A percentile compares a stretch with the other conserved stretches of the same genome.
These are phyloP conservation scores for Myripristis jacobus DNA, from an alignment of 2,797 vertebrate genomes.

Conservation along the genomic window DNA sequence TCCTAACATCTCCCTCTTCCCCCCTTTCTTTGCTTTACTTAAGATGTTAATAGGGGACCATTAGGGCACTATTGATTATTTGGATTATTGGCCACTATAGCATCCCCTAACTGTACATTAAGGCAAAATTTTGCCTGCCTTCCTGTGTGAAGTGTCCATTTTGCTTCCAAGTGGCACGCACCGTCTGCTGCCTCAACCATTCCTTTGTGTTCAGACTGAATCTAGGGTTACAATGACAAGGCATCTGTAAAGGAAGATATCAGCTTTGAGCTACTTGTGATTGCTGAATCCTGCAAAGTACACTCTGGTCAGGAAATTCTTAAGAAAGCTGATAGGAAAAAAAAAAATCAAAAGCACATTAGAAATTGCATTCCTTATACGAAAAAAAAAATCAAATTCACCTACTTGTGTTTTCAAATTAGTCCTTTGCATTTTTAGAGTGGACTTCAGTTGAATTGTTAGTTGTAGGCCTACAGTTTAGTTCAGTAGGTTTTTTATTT, in stretches of 20 bases:
- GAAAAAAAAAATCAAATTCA: neutral
- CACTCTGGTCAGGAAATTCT: neutral
- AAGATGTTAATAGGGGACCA: conserved; percentile 6
- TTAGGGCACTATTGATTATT: conserved; percentile 39
- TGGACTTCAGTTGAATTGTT: neutral
- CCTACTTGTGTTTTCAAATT: neutral
- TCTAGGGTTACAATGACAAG: too few relatives aligned
- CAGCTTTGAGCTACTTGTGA: neutral
- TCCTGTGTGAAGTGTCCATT: conserved; percentile 5
- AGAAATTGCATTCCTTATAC: neutral
- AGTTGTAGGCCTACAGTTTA: too few relatives aligned
- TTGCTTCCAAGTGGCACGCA: too few relatives aligned
- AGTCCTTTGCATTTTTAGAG: too few relatives aligned
- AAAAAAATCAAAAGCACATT: neutral
- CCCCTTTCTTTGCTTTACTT: neutral
- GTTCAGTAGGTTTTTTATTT: too few relatives aligned
- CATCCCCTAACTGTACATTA: neutral
- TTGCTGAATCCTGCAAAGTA: neutral
- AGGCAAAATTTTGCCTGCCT: neutral
- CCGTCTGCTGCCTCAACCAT: neutral
- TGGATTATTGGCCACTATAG: conserved; percentile 17
- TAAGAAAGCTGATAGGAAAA: neutral
- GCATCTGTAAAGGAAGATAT: neutral
- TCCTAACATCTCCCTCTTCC: neutral
- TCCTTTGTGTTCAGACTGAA: too few relatives aligned